These are phyloP conservation scores for Slavum lentiscoides DNA, from an alignment of 2,888 invertebrate genomes.

Conservation along the genomic window DNA sequence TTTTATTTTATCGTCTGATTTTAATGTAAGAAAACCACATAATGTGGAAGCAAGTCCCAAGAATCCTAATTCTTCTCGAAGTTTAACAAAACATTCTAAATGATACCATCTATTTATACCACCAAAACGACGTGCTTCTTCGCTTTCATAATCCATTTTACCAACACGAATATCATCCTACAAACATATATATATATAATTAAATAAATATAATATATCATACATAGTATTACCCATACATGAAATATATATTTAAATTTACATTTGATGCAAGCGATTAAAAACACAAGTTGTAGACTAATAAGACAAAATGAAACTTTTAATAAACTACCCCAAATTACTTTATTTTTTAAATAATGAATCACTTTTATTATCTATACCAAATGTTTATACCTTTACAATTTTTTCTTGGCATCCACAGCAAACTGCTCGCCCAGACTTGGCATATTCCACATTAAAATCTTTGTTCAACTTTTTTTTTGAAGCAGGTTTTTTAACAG, in stretches of 20 bases:
- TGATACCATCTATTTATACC: constrained; percentile 90
- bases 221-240: neutral
- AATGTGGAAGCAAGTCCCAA: constrained; percentile 72
- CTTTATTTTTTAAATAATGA: neutral
- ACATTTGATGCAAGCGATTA: no score
- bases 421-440: constrained; percentile 79
- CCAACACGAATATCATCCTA: constrained; percentile 76
- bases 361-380: neutral
- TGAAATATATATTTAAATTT: no score
- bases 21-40: constrained; percentile 75
- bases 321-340: no score
- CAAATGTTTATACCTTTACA: constrained; percentile 62
- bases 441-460: constrained; percentile 81
- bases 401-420: constrained; percentile 84
- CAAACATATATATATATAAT: constrained; percentile 51
- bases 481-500: constrained; percentile 46
- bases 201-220: neutral
- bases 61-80: constrained; percentile 74
- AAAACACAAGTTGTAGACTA: no score
- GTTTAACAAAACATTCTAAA: constrained; percentile 82
- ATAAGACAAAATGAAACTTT: no score
- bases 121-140: constrained; percentile 78
- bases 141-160: constrained; percentile 82
- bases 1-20: constrained; percentile 70
- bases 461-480: constrained; percentile 64